Conservation (phyloP, 2,888 invertebrate species). For the Harpalus rufipes region DNA sequence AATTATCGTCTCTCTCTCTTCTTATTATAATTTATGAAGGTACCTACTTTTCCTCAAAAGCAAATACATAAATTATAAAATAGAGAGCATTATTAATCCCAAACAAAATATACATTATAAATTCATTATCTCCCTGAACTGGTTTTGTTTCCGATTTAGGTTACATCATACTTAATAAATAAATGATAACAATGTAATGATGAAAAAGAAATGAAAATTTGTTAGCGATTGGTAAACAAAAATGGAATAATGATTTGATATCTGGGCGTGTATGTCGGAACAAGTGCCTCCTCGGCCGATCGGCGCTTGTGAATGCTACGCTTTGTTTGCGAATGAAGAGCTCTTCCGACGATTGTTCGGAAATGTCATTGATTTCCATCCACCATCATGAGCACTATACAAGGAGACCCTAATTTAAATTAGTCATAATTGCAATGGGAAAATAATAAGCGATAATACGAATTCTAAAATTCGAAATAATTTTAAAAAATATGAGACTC, state of each 20-base stretch:
- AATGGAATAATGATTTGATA: slow-evolving; percentile 34
- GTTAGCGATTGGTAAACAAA: not conserved
- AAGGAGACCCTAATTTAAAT: not conserved
- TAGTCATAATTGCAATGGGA: slow-evolving; percentile 16
- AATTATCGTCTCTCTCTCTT: too few relatives aligned
- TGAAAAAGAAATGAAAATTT: slow-evolving; percentile 13
- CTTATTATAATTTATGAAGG: too few relatives aligned
- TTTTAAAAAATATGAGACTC: too few relatives aligned
- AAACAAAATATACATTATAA: too few relatives aligned
- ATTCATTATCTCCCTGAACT: not conserved
- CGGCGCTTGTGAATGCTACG: slow-evolving; percentile 1
- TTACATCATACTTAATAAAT: not conserved
- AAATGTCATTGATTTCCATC: slow-evolving; percentile 38
- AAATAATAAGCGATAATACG: not conserved
- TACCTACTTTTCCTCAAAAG: too few relatives aligned
- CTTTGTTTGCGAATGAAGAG: slow-evolving; percentile 39
- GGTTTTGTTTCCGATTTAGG: too few relatives aligned
- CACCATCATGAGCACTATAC: not conserved
- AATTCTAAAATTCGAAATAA: not conserved
- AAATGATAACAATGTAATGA: not conserved
- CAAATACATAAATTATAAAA: too few relatives aligned
- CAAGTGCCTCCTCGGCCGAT: slow-evolving; percentile 20
- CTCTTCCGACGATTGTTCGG: slow-evolving; percentile 32
- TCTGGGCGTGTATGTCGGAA: slow-evolving; percentile 4
- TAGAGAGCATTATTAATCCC: too few relatives aligned